Evolutionary conservation across 1,140 invertebrate genomes (phyloP), one percentile per base, ranked within the genome.

Genomic region (Psix sp.): DNA sequence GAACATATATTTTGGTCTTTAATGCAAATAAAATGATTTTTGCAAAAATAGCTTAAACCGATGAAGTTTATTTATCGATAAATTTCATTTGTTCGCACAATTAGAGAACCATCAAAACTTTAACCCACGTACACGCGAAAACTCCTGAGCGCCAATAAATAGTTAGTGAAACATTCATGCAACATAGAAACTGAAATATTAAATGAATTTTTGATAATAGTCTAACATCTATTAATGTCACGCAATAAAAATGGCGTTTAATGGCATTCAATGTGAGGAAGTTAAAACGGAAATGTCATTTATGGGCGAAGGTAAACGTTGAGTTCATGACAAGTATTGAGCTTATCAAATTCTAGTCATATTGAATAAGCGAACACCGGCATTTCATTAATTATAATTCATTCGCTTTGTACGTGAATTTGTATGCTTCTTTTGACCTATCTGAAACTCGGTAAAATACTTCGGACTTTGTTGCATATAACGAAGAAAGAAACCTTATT

Each of bases 401-500:
- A 20, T 39, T 4, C 21, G 43, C 24, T 18, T 31, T 38, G 43
- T 72, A 65, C 59, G 43, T 72, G 52, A 59, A 35, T 36, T 31
- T 40, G 36, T 33, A 15, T 46, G 52, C 21, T 24, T 5, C 9
- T 9, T 24, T n/a, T n/a, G n/a, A n/a, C n/a, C 29, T 65, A 59
- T 63, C 39, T 65, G 33, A 65, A 57, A 59, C 52, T 63, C 29
- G 38, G 49, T 59, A 24, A 5, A 65, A 63, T 36, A 39, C 36
- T 35, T 52, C 46, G 20, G 26, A 2, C 24, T 57, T 46, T 54
- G 51, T 40, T 59, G 35, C 54, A 59, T 65, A 48, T 54, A 66
- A 59, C 39, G 33, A 52, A 59, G 46, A 39, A 59, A 46, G 68
- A 72, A 72, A 52, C 59, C 68, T 16, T 72, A 72, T 13, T 65